Percentiles rank a stretch among this genome's conserved stretches.
Conservation (phyloP, 2,888 invertebrate genomes). For the Aspidiotus rigidus region DNA sequence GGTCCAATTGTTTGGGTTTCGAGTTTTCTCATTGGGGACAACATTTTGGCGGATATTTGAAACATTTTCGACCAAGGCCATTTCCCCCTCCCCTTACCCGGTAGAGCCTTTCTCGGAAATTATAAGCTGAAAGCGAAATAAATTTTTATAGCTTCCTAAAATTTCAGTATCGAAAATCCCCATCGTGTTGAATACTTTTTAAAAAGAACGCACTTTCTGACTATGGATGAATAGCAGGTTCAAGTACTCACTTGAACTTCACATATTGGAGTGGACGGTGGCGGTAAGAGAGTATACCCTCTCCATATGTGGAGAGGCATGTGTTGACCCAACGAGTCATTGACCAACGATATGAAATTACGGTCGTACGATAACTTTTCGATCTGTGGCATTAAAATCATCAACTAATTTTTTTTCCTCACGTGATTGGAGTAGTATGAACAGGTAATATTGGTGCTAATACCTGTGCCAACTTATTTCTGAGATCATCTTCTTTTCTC, state of each 20-base stretch:
- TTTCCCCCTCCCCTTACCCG: too few relatives aligned
- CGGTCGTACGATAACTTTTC: slow-evolving; percentile 34
- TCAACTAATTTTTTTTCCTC: not conserved
- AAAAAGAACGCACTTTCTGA: not conserved
- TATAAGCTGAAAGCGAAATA: too few relatives aligned
- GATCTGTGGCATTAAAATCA: slow-evolving; percentile 18
- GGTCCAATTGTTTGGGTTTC: too few relatives aligned
- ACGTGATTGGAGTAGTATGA: not conserved
- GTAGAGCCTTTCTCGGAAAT: too few relatives aligned
- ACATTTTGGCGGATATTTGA: too few relatives aligned
- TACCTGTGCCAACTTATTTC: slow-evolving; percentile 27
- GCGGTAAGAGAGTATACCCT: slow-evolving; percentile 27
- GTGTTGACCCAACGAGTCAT: slow-evolving; percentile 34
- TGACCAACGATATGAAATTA: slow-evolving; percentile 36
- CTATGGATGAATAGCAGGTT: not conserved
- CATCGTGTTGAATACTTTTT: not conserved
- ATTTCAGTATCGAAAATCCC: not conserved
- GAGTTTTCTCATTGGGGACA: too few relatives aligned
- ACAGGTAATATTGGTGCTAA: not conserved
- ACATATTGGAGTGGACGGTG: not conserved
- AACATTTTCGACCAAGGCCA: too few relatives aligned
- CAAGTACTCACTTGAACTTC: not conserved
- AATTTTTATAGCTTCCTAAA: too few relatives aligned
- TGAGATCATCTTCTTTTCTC: slow-evolving; percentile 35
- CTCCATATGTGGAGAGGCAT: slow-evolving; percentile 32